These are phyloP conservation scores for Rousettus madagascariensis DNA, from an alignment of 2,797 vertebrate species.

Conservation along the genomic window DNA sequence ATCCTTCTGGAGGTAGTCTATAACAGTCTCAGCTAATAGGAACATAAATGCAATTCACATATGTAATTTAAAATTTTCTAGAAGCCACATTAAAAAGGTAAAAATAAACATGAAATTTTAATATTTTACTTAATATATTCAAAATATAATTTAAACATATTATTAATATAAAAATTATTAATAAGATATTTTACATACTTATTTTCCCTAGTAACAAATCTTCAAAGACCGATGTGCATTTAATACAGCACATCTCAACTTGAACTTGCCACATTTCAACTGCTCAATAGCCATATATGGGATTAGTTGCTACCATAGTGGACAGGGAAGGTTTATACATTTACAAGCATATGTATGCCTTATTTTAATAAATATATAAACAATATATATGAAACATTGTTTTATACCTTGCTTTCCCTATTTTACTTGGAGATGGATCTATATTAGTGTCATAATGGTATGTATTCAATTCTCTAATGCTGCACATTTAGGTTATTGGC, in stretches of 20 bases:
- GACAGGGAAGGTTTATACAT: background rate
- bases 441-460: background rate
- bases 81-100: background rate
- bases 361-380: constrained; percentile 6
- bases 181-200: background rate
- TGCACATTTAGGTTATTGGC: background rate
- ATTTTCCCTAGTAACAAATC: background rate
- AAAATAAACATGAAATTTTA: constrained; percentile 15
- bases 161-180: background rate
- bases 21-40: background rate
- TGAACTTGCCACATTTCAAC: background rate
- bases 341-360: background rate
- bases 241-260: background rate
- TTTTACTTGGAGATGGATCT: background rate
- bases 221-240: constrained; percentile 20
- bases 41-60: background rate
- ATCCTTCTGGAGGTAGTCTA: background rate
- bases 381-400: background rate
- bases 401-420: background rate
- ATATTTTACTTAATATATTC: background rate
- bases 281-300: background rate
- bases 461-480: background rate
- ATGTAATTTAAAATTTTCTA: constrained; percentile 3
- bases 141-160: constrained; percentile 24
- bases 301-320: background rate